Evolutionary conservation across 2,113 vertebrate species (phyloP).

Genomic region (Corynorhinus townsendii): DNA sequence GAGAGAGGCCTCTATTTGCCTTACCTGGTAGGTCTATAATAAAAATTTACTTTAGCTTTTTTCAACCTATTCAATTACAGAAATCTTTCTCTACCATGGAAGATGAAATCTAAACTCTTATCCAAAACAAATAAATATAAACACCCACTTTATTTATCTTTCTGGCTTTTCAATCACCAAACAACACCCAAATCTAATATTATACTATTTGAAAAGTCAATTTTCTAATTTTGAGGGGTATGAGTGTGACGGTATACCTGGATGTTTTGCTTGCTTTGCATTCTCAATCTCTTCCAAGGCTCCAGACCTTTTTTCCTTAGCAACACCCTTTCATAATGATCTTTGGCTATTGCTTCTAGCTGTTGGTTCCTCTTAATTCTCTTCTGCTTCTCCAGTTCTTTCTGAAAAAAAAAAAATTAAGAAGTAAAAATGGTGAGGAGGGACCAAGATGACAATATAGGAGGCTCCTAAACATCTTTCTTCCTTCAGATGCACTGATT

Average conservation of each 20-base stretch:
- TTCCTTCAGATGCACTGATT: background rate
- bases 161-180: slow-evolving; percentile 19
- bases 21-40: background rate
- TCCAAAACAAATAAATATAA: background rate
- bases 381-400: slow-evolving; percentile 87
- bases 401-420: slow-evolving; percentile 77
- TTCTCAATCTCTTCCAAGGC: slow-evolving; percentile 89
- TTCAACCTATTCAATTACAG: background rate
- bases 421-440: background rate
- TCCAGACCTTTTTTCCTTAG: slow-evolving; percentile 84
- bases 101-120: slow-evolving; percentile 27
- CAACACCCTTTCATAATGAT: slow-evolving; percentile 83
- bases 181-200: background rate
- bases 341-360: slow-evolving; percentile 80
- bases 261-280: slow-evolving; percentile 77
- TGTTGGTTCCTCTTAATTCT: slow-evolving; percentile 82
- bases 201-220: background rate
- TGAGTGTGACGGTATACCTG: slow-evolving; percentile 78
- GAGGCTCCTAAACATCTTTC: background rate
- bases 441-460: background rate
- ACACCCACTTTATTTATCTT: background rate
- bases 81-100: background rate
- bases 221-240: background rate
- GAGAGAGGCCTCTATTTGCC: background rate
- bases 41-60: background rate